Percentiles rank a stretch among this genome's conserved stretches.
Evolutionary conservation across 2,113 vertebrate genomes (phyloP).

Genomic region (Corvus moneduloides): DNA sequence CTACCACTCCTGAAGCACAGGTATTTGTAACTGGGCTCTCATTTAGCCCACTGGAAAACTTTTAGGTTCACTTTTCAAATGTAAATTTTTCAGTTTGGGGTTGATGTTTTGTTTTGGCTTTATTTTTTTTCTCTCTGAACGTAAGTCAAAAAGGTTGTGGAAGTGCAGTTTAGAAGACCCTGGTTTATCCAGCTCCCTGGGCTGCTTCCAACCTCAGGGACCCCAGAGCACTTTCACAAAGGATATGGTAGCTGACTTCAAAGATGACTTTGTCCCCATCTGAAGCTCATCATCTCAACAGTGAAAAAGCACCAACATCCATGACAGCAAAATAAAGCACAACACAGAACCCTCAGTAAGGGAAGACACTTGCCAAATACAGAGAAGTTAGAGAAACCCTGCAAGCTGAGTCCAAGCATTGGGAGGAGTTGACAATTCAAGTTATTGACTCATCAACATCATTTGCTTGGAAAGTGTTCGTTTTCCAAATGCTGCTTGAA

Average conservation of each 20-base stretch:
- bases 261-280: not conserved
- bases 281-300: not conserved
- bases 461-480: not conserved
- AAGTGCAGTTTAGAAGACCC: not conserved
- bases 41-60: not conserved
- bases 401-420: not conserved
- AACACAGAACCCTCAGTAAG: not conserved
- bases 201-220: not conserved
- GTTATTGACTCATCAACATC: fast-evolving
- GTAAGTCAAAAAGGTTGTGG: not conserved
- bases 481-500: not conserved
- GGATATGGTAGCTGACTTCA: fast-evolving
- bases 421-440: not conserved
- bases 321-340: not conserved
- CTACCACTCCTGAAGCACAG: not conserved
- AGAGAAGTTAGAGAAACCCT: not conserved
- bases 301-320: not conserved
- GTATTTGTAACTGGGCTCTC: not conserved
- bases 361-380: not conserved
- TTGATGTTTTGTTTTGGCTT: not conserved
- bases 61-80: not conserved
- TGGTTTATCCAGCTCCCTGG: not conserved
- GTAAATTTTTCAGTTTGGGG: not conserved
- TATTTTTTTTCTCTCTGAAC: not conserved
- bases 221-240: not conserved